Evolutionary conservation across 1,140 invertebrate genomes (phyloP).

Genomic region (Dufourea novaeangliae): DNA sequence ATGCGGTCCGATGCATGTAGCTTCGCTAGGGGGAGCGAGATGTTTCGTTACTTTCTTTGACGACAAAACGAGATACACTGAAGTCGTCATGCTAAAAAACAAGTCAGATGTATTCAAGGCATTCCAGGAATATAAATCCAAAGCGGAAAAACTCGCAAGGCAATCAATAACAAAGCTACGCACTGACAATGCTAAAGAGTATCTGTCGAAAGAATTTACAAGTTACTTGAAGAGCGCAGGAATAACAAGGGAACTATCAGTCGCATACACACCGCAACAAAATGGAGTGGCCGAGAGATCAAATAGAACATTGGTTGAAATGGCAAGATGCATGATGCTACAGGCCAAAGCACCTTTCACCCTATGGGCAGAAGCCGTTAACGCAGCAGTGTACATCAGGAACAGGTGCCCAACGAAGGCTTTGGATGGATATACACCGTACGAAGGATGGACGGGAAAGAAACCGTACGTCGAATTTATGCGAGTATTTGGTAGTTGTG

Average conservation of each 20-base stretch:
- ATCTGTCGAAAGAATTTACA: not conserved
- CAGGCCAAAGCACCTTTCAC: not conserved
- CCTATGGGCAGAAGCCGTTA: constrained; percentile 6
- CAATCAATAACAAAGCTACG: constrained; percentile 49
- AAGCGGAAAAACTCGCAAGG: constrained; percentile 59
- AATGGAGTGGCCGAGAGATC: constrained; percentile 1
- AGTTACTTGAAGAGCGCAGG: not conserved
- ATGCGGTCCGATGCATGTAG: not conserved
- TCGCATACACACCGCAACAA: not conserved
- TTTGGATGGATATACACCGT: not conserved
- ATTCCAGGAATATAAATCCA: constrained; percentile 71
- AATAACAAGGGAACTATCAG: not conserved
- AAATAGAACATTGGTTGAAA: constrained; percentile 14
- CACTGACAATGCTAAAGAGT: constrained; percentile 41
- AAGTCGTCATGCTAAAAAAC: constrained; percentile 53
- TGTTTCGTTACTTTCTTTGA: constrained; percentile 61
- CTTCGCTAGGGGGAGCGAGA: constrained; percentile 53
- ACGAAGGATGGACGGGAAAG: not conserved
- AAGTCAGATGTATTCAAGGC: constrained; percentile 49
- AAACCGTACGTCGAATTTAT: constrained; percentile 6
- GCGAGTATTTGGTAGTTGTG: constrained; percentile 10
- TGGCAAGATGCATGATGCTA: not conserved
- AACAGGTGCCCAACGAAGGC: constrained; percentile 23
- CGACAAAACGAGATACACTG: constrained; percentile 17
- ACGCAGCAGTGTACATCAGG: not conserved